Evolutionary conservation across 64 coral and sea anemone species (phyloP).

Genomic region (Actinia equina): DNA sequence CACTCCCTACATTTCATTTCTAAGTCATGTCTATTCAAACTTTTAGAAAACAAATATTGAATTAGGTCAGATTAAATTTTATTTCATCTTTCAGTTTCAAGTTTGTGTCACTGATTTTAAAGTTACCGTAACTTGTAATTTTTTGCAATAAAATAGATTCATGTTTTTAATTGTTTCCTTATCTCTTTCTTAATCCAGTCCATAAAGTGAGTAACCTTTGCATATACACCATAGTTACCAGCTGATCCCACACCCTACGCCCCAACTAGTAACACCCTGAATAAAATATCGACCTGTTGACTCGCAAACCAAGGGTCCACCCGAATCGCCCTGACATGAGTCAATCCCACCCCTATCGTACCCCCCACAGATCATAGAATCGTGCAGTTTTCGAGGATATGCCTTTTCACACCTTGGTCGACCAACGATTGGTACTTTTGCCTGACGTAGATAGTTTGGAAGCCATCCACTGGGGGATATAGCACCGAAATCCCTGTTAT

Average conservation of each 20-base stretch:
- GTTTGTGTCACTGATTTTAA: too few species aligned
- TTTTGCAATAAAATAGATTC: too few species aligned
- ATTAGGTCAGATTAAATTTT: too few species aligned
- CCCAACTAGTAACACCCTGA: conserved; percentile 70
- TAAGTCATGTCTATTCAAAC: too few species aligned
- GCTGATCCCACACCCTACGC: conserved; percentile 36
- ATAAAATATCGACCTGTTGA: conserved; percentile 52
- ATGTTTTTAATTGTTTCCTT: neutral
- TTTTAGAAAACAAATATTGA: too few species aligned
- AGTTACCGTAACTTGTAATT: too few species aligned
- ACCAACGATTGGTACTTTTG: conserved; percentile 66
- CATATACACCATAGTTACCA: conserved; percentile 72
- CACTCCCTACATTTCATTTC: too few species aligned
- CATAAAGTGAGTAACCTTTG: conserved; percentile 53
- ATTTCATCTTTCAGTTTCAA: too few species aligned
- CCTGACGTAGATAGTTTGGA: conserved; percentile 48
- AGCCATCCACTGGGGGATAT: conserved; percentile 56
- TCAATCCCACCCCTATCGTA: conserved; percentile 63
- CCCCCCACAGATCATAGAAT: conserved; percentile 71
- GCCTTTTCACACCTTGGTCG: conserved; percentile 49
- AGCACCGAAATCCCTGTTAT: conserved; percentile 61
- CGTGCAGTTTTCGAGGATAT: conserved; percentile 58
- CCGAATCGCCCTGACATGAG: conserved; percentile 70
- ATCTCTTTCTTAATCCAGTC: conserved; percentile 58
- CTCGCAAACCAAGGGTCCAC: conserved; percentile 64